Percentiles rank a stretch among this genome's conserved stretches.
These are phyloP conservation scores for Scelioninae gen. 2 DNA, from an alignment of 2,888 invertebrate genomes.

Conservation along the genomic window DNA sequence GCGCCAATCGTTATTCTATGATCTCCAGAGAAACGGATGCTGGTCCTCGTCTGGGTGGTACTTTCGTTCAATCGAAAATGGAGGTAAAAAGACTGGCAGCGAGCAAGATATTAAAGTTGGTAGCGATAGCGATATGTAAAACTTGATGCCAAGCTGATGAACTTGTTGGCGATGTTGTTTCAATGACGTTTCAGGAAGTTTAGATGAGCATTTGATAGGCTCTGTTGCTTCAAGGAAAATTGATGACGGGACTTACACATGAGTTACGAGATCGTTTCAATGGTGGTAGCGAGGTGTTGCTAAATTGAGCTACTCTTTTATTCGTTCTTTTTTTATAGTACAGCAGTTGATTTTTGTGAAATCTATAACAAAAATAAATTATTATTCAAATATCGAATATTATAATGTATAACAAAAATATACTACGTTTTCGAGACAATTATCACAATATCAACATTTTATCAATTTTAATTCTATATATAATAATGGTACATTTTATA, in stretches of 20 bases:
- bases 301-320: slow-evolving; percentile 45
- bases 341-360: too few species aligned
- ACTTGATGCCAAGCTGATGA: slow-evolving; percentile 36
- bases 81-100: slow-evolving; percentile 8
- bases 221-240: slow-evolving; percentile 42
- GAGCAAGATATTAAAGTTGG: slow-evolving; percentile 19
- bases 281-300: slow-evolving; percentile 20
- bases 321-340: too few species aligned
- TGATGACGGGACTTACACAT: slow-evolving; percentile 37
- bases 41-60: slow-evolving; percentile 32
- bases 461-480: too few species aligned
- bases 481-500: too few species aligned
- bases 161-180: slow-evolving; percentile 48
- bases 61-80: slow-evolving; percentile 18
- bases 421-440: too few species aligned
- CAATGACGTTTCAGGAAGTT: slow-evolving; percentile 53
- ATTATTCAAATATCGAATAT: too few species aligned
- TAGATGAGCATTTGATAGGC: slow-evolving; percentile 46
- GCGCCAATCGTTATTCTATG: slow-evolving; percentile 37
- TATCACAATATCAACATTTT: too few species aligned
- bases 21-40: slow-evolving; percentile 47
- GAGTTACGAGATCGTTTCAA: slow-evolving; percentile 39
- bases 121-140: slow-evolving; percentile 33
- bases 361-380: too few species aligned
- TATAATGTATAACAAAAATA: too few species aligned